Percentiles rank a stretch among this genome's conserved stretches.
phyloP scores from a whole-genome alignment of 2,113 vertebrate species.

The Sminthopsis crassicaudata region DNA sequence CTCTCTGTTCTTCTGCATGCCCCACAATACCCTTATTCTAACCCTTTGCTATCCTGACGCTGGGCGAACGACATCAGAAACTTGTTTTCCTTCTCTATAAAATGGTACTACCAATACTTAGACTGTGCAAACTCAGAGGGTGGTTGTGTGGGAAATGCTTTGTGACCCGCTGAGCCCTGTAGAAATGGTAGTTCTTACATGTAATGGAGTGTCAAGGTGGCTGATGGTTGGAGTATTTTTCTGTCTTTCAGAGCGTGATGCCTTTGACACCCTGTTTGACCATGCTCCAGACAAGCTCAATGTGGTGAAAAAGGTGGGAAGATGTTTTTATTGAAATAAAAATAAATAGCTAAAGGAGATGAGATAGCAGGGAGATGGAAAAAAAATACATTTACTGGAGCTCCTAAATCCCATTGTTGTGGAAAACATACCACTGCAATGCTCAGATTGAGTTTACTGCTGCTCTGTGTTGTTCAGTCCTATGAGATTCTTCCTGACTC shows the following conservation, averaged over 20 bases:
- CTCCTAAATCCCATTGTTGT: background rate
- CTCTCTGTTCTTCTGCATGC: background rate
- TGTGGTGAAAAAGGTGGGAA: slow-evolving; percentile 97
- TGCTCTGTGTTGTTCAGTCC: background rate
- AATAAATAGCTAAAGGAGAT: background rate
- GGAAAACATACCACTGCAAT: background rate
- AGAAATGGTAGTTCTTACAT: background rate
- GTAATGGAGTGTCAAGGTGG: background rate
- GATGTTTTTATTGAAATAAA: slow-evolving; percentile 43
- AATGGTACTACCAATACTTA: background rate
- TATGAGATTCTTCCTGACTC: background rate
- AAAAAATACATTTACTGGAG: background rate
- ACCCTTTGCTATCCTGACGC: background rate
- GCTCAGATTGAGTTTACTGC: background rate
- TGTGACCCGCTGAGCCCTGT: background rate
- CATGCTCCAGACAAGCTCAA: slow-evolving; percentile 98
- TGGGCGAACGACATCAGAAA: background rate
- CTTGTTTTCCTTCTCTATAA: background rate
- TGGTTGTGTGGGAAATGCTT: background rate
- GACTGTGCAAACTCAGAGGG: background rate
- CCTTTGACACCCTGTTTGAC: slow-evolving; percentile 98
- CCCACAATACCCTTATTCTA: background rate
- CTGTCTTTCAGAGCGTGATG: slow-evolving; percentile 92
- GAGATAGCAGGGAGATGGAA: rapidly evolving
- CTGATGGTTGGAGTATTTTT: background rate